Evolutionary conservation across 2,888 invertebrate species (phyloP).

Genomic region (Litoditis marina): DNA sequence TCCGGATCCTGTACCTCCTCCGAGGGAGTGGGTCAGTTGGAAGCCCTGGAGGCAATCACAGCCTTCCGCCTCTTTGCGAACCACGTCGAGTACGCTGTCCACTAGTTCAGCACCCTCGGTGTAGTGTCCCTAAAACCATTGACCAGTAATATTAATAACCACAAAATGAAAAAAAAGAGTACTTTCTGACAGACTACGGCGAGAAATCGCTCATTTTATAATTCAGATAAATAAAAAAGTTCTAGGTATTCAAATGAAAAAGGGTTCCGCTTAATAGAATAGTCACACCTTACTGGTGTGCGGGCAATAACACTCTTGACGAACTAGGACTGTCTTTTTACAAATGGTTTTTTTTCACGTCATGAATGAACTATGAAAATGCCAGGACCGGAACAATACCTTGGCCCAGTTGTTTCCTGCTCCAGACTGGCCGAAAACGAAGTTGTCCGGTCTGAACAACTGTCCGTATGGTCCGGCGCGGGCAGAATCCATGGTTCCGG

Average conservation of each 20-base stretch:
- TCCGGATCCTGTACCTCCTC: conserved; percentile 83
- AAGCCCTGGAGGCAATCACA: conserved; percentile 84
- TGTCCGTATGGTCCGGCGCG: conserved; percentile 86
- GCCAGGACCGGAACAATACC: conserved; percentile 3
- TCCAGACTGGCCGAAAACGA: conserved; percentile 74
- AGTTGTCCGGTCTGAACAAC: conserved; percentile 88
- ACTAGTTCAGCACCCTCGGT: conserved; percentile 77
- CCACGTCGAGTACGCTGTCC: conserved; percentile 69
- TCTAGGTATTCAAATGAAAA: too few species aligned
- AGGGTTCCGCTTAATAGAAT: too few species aligned
- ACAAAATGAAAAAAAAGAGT: too few species aligned
- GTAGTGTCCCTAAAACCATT: conserved; percentile 82
- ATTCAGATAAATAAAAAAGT: too few species aligned
- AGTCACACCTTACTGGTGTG: too few species aligned
- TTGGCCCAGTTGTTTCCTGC: conserved; percentile 60
- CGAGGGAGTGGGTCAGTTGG: conserved; percentile 78
- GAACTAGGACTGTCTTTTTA: too few species aligned
- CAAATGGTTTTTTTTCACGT: too few species aligned
- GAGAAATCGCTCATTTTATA: too few species aligned
- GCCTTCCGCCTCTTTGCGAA: conserved; percentile 76
- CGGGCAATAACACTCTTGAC: too few species aligned
- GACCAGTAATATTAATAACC: too few species aligned
- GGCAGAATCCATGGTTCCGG: conserved; percentile 95
- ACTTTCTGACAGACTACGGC: too few species aligned
- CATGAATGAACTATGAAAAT: too few species aligned